Percentiles rank a stretch among this genome's conserved stretches.
Evolutionary conservation across 2,113 vertebrate genomes (phyloP).

Genomic region (Panthera leo): DNA sequence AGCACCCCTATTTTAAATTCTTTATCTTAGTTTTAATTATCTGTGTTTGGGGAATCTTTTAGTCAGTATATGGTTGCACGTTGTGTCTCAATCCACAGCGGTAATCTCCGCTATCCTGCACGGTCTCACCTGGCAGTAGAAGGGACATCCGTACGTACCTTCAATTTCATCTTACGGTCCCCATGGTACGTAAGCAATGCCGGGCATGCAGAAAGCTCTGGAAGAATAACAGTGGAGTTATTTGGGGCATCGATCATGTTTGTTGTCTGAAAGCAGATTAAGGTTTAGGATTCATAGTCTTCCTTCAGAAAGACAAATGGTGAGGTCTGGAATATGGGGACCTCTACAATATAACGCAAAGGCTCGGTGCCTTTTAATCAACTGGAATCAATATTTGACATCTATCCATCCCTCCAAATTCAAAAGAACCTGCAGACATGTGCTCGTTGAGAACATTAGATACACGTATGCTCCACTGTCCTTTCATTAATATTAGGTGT

Average conservation of each 20-base stretch:
- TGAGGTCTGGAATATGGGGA: conserved; percentile 61
- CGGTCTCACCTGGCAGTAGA: too few relatives aligned
- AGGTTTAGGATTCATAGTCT: neutral
- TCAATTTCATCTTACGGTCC: neutral
- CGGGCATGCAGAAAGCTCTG: neutral
- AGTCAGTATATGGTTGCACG: rapidly evolving
- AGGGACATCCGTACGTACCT: too few relatives aligned
- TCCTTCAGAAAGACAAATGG: neutral
- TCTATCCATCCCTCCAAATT: conserved; percentile 70
- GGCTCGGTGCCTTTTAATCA: conserved; percentile 59
- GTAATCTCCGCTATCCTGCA: neutral
- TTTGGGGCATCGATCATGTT: neutral
- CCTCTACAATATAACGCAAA: conserved; percentile 49
- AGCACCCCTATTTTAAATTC: neutral
- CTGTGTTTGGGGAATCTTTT: neutral
- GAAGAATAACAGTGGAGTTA: neutral
- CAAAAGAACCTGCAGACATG: conserved; percentile 55
- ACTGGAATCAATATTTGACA: conserved; percentile 39
- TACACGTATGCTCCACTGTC: conserved; percentile 65
- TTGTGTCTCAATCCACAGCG: neutral
- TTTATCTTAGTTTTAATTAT: neutral
- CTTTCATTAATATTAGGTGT: conserved; percentile 68
- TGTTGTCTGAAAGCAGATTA: neutral
- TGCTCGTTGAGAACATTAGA: conserved; percentile 61
- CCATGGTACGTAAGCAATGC: rapidly evolving